A percentile compares a stretch with the other conserved stretches of the same genome.
These are phyloP conservation scores for Columba janthina DNA, from an alignment of 2,113 vertebrate species.

Conservation along the genomic window DNA sequence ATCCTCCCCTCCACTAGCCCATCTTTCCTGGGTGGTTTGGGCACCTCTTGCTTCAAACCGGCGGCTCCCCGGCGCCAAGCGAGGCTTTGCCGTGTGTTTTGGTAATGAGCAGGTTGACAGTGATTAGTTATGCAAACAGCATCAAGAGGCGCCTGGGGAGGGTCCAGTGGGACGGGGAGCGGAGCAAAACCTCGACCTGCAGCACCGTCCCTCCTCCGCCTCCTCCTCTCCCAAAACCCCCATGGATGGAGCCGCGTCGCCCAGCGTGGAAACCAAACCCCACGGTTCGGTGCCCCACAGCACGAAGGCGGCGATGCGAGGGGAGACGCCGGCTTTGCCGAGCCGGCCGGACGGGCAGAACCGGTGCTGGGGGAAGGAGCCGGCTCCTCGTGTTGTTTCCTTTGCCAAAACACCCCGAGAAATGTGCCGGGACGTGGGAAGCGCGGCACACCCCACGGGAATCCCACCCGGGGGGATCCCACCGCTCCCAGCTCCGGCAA, in stretches of 20 bases:
- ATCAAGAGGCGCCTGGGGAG: not conserved
- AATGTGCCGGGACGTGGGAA: not conserved
- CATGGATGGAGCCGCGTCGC: rapidly evolving
- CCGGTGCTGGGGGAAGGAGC: not conserved
- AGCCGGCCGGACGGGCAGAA: conserved; percentile 14
- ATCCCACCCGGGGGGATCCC: not conserved
- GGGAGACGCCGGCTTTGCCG: not conserved
- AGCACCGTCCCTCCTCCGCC: not conserved
- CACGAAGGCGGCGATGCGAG: too few species aligned
- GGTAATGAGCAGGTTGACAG: not conserved
- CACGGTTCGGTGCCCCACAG: too few species aligned
- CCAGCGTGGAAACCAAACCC: not conserved
- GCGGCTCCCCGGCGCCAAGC: not conserved
- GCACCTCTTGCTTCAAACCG: rapidly evolving
- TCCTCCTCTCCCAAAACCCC: not conserved
- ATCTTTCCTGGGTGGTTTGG: not conserved
- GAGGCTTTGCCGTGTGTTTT: not conserved
- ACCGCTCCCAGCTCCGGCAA: rapidly evolving
- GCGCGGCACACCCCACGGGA: not conserved
- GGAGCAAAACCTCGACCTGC: not conserved
- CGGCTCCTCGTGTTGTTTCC: not conserved
- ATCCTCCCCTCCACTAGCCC: not conserved
- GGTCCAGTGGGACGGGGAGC: rapidly evolving
- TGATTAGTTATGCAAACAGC: not conserved
- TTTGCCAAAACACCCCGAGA: not conserved